Evolutionary conservation across 2,888 invertebrate species (phyloP).

Genomic region (Graphium colonna): DNA sequence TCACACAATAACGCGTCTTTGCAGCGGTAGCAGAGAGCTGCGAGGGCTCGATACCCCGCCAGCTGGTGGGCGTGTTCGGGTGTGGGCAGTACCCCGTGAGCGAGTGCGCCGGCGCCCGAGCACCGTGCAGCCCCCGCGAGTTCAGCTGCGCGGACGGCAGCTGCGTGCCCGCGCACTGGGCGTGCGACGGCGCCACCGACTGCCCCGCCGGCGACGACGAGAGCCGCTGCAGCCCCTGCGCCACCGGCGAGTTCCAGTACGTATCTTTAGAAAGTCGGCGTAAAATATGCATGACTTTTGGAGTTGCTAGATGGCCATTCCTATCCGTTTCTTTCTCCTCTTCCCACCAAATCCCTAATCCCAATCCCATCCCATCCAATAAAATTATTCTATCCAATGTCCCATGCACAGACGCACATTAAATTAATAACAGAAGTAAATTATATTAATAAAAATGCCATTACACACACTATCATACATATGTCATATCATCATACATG

Average conservation of each 20-base stretch:
- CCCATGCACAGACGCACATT: no score
- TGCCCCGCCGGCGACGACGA: conserved; percentile 83
- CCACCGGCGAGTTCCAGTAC: conserved; percentile 59
- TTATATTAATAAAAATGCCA: no score
- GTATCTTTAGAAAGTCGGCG: no score
- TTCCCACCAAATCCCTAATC: no score
- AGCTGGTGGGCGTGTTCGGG: conserved; percentile 78
- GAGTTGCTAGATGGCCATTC: no score
- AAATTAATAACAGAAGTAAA: no score
- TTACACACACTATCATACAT: no score
- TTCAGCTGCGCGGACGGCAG: conserved; percentile 79
- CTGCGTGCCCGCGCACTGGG: conserved; percentile 82
- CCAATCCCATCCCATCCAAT: no score
- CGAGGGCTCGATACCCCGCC: conserved; percentile 79
- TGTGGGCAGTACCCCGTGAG: conserved; percentile 81
- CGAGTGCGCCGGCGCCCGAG: conserved; percentile 75
- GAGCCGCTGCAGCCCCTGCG: conserved; percentile 65
- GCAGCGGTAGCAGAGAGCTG: conserved; percentile 82
- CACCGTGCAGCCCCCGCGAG: conserved; percentile 77
- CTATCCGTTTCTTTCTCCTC: no score
- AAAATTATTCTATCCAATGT: no score
- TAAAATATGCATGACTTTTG: no score
- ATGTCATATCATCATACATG: no score
- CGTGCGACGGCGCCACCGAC: conserved; percentile 82
- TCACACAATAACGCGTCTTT: conserved; percentile 29